Evolutionary conservation across 2,797 vertebrate species (phyloP).

Genomic region (Halcyon smyrnensis): DNA sequence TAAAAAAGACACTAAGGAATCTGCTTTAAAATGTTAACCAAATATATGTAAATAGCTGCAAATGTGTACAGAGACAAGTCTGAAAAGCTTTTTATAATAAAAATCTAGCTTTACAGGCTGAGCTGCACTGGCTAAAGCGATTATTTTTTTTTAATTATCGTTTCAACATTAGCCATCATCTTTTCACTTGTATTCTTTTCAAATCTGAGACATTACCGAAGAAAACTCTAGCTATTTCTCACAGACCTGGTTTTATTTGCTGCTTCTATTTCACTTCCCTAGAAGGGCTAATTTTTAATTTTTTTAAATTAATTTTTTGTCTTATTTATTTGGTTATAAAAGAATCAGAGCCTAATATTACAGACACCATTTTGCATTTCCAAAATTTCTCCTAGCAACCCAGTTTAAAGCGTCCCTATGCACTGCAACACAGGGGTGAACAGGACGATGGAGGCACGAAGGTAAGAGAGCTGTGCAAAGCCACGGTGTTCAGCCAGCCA

Average conservation of each 20-base stretch:
- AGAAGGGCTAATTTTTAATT: background rate
- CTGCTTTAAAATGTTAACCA: conserved; percentile 75
- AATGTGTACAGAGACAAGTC: conserved; percentile 54
- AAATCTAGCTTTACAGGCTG: background rate
- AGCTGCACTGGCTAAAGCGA: background rate
- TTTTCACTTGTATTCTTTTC: background rate
- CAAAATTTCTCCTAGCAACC: background rate
- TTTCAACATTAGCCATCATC: background rate
- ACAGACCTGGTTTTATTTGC: background rate
- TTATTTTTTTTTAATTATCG: background rate
- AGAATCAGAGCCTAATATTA: background rate
- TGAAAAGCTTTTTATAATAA: conserved; percentile 20
- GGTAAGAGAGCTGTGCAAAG: background rate
- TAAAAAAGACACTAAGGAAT: conserved; percentile 68
- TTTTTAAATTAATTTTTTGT: background rate
- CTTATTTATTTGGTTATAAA: background rate
- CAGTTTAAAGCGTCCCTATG: background rate
- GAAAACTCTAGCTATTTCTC: background rate
- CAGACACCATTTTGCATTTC: conserved; percentile 37
- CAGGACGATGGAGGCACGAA: background rate
- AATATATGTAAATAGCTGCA: conserved; percentile 71
- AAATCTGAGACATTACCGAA: background rate
- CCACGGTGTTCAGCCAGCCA: background rate
- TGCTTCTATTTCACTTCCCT: background rate
- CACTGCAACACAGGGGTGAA: background rate